phyloP scores from a whole-genome alignment of 2,113 vertebrate species.

The Cinclus mexicanus region DNA sequence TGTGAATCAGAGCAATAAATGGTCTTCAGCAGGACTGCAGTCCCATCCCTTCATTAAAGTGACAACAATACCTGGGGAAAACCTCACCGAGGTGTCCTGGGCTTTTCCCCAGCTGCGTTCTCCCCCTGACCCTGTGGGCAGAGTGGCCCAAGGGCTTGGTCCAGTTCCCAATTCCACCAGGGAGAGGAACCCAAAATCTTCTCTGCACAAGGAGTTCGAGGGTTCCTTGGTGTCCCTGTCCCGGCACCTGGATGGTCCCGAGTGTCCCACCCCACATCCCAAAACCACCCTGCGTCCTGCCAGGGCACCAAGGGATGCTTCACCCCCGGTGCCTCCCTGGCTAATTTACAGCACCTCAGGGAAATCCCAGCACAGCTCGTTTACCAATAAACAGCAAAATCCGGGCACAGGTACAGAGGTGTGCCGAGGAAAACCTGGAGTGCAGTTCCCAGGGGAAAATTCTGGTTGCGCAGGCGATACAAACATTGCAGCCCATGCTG shows the following conservation, averaged over 20 bases:
- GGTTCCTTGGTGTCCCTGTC: accelerated
- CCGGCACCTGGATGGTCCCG: accelerated
- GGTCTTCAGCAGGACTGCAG: no score
- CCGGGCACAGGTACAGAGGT: accelerated
- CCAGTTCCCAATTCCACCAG: no score
- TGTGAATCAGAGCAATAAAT: no score
- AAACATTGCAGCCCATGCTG: accelerated
- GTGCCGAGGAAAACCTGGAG: neutral
- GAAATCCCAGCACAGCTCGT: neutral
- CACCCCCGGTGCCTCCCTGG: neutral
- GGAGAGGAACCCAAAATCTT: no score
- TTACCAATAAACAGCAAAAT: neutral
- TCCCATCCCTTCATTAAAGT: no score
- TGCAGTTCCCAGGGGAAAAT: neutral
- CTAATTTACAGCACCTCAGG: neutral
- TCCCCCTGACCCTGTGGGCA: no score
- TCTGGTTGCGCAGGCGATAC: neutral
- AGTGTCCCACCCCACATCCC: accelerated
- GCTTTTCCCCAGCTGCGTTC: no score
- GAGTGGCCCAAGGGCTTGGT: no score
- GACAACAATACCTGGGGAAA: no score
- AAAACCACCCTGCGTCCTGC: accelerated
- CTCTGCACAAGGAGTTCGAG: neutral
- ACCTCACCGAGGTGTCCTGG: no score
- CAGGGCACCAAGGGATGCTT: accelerated